Conservation (phyloP, 2,888 invertebrate genomes). For the Caenorhabditis imperialis region DNA sequence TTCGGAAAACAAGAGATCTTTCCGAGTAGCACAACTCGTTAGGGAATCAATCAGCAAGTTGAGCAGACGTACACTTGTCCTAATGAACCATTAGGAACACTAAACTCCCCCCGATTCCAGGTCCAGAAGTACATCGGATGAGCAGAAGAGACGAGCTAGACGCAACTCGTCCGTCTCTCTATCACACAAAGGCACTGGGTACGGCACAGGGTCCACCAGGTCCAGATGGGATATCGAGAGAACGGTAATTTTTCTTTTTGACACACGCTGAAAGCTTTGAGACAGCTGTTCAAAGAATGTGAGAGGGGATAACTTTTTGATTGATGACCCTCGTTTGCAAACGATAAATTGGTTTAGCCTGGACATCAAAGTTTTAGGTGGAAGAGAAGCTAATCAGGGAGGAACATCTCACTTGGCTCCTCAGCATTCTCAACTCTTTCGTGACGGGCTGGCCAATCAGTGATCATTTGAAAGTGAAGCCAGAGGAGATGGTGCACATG, state of each 20-base stretch:
- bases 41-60: too few relatives aligned
- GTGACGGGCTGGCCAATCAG: conserved; percentile 58
- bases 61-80: too few relatives aligned
- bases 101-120: conserved; percentile 1
- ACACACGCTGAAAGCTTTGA: not conserved
- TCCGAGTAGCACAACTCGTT: too few relatives aligned
- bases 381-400: conserved; percentile 75
- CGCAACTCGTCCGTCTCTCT: conserved; percentile 57
- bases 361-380: conserved; percentile 49
- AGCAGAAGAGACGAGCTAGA: conserved; percentile 53
- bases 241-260: conserved; percentile 46
- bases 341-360: conserved; percentile 6
- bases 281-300: not conserved
- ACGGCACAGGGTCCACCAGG: conserved; percentile 76
- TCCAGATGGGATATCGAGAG: conserved; percentile 76
- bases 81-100: too few relatives aligned
- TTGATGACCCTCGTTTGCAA: conserved; percentile 4
- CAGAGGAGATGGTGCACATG: conserved; percentile 53
- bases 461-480: conserved; percentile 31
- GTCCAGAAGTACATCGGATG: conserved; percentile 50
- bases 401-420: conserved; percentile 77
- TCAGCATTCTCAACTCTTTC: conserved; percentile 72
- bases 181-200: conserved; percentile 70
- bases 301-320: conserved; percentile 2
- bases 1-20: conserved; percentile 1